Evolutionary conservation across 2,113 vertebrate genomes (phyloP).

Genomic region (Mormoops blainvillei): DNA sequence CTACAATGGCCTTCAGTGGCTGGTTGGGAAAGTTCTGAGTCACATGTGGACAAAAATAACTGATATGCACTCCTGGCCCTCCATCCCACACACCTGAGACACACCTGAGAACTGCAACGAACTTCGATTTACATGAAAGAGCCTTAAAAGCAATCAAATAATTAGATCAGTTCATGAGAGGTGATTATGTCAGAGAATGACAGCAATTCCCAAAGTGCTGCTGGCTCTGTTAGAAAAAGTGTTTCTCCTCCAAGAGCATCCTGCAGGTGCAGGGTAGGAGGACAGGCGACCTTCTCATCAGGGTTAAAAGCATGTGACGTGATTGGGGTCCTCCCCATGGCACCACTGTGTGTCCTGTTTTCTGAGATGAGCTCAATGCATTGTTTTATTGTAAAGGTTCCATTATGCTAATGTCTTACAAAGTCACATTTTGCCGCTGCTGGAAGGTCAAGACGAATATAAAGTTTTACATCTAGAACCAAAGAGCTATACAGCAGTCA

Average conservation of each 20-base stretch:
- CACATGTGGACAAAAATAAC: neutral
- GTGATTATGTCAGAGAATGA: slow-evolving; percentile 72
- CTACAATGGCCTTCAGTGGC: neutral
- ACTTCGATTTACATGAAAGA: slow-evolving; percentile 68
- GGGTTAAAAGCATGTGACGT: slow-evolving; percentile 80
- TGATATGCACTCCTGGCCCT: fast-evolving
- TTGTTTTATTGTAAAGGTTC: slow-evolving; percentile 86
- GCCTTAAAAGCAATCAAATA: slow-evolving; percentile 66
- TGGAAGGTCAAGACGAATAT: slow-evolving; percentile 78
- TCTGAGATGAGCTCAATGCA: slow-evolving; percentile 83
- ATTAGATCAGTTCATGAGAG: slow-evolving; percentile 67
- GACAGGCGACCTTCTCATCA: slow-evolving; percentile 76
- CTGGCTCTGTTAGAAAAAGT: slow-evolving; percentile 59
- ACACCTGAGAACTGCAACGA: neutral
- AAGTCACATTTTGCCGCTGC: slow-evolving; percentile 76
- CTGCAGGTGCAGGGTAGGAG: neutral
- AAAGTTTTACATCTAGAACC: slow-evolving; percentile 71
- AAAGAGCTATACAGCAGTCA: slow-evolving; percentile 28
- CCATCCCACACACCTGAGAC: neutral
- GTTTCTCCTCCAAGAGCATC: slow-evolving; percentile 52
- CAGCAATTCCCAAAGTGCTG: slow-evolving; percentile 50
- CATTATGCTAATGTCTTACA: slow-evolving; percentile 87
- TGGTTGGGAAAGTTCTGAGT: neutral
- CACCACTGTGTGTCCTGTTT: slow-evolving; percentile 81
- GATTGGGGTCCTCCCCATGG: slow-evolving; percentile 71